Conservation (phyloP, 2,113 vertebrate species). For the Erpornis zantholeuca region DNA sequence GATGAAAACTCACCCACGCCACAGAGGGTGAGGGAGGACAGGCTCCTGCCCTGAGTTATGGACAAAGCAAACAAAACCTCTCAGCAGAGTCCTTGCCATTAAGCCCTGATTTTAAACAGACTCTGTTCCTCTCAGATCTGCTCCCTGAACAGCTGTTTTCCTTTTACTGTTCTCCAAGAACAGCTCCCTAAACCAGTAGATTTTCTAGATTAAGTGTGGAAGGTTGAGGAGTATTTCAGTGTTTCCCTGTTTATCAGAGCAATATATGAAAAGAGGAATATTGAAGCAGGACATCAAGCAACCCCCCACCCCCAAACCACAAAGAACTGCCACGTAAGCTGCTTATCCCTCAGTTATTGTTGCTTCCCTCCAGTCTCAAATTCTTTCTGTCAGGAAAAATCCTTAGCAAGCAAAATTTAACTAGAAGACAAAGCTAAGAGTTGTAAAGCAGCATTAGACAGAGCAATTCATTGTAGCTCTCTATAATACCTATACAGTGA, state of each 20-base stretch:
- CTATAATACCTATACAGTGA: background rate
- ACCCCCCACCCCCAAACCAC: background rate
- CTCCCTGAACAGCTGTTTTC: constrained; percentile 15
- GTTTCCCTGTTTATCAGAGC: constrained; percentile 34
- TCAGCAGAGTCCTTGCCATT: background rate
- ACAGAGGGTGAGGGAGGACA: background rate
- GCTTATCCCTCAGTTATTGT: background rate
- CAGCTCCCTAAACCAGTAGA: background rate
- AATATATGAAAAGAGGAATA: background rate
- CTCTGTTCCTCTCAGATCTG: background rate
- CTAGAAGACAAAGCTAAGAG: constrained; percentile 14
- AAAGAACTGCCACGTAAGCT: background rate
- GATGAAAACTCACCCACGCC: background rate
- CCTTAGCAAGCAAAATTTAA: constrained; percentile 33
- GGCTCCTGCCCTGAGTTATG: background rate
- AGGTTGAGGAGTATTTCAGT: background rate
- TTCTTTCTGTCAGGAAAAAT: constrained; percentile 16
- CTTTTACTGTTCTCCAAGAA: constrained; percentile 27
- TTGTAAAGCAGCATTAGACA: constrained; percentile 2
- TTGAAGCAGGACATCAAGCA: background rate
- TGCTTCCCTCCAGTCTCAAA: constrained; percentile 34
- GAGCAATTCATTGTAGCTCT: background rate
- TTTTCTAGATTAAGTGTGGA: background rate
- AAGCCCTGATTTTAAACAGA: constrained; percentile 9
- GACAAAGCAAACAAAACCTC: background rate